Percentiles rank a stretch among this genome's conserved stretches.
Evolutionary conservation across 2,113 vertebrate genomes (phyloP).

Genomic region (Sphaerodactylus townsendi): DNA sequence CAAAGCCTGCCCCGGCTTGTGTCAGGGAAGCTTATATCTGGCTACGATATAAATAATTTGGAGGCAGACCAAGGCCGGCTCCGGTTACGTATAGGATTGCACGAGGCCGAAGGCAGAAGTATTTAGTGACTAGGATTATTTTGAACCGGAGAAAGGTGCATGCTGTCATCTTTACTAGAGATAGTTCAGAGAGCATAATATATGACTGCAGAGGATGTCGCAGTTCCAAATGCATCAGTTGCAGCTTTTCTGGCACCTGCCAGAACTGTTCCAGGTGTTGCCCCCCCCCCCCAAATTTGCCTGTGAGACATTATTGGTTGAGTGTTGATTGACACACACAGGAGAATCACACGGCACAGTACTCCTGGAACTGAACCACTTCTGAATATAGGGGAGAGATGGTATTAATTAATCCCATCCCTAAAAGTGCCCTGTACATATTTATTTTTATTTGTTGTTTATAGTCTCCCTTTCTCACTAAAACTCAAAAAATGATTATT

Average conservation of each 20-base stretch:
- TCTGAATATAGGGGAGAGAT: neutral
- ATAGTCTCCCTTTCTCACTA: no score
- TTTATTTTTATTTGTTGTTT: no score
- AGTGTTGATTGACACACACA: neutral
- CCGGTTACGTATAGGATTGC: neutral
- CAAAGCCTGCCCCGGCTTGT: neutral
- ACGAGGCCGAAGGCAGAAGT: neutral
- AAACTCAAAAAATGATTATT: no score
- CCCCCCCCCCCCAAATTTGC: neutral
- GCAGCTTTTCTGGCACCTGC: neutral
- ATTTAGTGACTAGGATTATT: neutral
- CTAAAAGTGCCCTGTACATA: neutral
- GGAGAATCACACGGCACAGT: neutral
- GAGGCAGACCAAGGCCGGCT: neutral
- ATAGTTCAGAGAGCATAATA: neutral
- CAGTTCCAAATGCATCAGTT: neutral
- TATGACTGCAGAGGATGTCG: neutral
- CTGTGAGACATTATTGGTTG: neutral
- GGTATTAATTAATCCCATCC: neutral
- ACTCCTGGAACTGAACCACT: neutral
- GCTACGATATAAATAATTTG: neutral
- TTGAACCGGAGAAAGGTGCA: accelerated
- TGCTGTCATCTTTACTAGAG: slow-evolving; percentile 3
- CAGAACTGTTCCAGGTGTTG: neutral
- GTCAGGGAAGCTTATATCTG: neutral